Conservation (phyloP, 2,113 vertebrate genomes). For the Scytalopus superciliaris region DNA sequence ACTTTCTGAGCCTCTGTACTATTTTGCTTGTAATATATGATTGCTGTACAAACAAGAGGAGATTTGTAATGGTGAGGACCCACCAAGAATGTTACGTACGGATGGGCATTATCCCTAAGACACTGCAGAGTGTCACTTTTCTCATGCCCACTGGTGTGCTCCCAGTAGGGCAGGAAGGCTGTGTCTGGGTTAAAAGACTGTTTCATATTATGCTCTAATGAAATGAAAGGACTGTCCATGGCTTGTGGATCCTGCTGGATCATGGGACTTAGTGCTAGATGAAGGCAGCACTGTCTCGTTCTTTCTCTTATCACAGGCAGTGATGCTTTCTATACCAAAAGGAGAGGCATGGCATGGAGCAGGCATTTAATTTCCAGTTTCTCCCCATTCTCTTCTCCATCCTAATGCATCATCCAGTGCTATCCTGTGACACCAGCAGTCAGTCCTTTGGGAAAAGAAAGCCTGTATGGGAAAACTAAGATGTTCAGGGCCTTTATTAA, state of each 20-base stretch:
- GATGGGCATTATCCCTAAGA: background rate
- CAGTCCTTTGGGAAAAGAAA: background rate
- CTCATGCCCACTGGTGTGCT: background rate
- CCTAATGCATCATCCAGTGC: background rate
- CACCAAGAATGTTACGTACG: background rate
- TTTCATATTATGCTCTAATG: background rate
- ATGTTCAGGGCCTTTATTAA: background rate
- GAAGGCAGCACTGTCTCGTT: background rate
- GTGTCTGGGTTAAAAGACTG: background rate
- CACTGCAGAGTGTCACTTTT: background rate
- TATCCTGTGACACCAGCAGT: background rate
- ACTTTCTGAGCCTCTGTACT: background rate
- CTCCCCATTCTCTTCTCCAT: background rate
- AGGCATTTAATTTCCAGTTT: background rate
- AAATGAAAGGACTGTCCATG: background rate
- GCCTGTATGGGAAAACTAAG: background rate
- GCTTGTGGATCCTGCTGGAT: background rate
- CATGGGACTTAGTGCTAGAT: background rate
- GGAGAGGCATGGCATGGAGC: background rate
- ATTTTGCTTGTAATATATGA: background rate
- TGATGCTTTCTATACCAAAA: background rate
- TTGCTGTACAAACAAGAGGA: background rate
- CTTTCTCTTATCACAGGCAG: background rate
- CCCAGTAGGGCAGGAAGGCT: background rate
- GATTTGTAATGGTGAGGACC: background rate